A percentile compares a stretch with the other conserved stretches of the same genome.
These are phyloP conservation scores for Loripinus fragilis DNA, from an alignment of 2,888 invertebrate genomes.

Conservation along the genomic window DNA sequence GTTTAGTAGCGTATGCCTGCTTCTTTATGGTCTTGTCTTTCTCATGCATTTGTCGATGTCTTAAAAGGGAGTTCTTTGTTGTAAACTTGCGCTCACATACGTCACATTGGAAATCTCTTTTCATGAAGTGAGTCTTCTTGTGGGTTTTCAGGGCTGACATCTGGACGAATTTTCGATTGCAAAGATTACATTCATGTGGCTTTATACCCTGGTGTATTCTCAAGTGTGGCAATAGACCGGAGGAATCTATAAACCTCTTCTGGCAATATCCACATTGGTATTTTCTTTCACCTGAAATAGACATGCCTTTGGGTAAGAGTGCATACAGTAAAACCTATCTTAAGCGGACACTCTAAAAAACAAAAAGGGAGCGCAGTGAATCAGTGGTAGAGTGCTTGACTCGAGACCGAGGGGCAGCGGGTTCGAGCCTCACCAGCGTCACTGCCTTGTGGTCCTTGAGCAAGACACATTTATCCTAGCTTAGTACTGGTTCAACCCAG, in stretches of 20 bases:
- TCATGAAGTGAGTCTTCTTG: slow-evolving; percentile 8
- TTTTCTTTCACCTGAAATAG: background rate
- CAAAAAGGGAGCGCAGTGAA: too few species aligned
- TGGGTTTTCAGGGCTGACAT: background rate
- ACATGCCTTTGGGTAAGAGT: too few species aligned
- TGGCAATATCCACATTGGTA: background rate
- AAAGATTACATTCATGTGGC: background rate
- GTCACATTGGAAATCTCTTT: slow-evolving; percentile 3
- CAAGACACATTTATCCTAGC: too few species aligned
- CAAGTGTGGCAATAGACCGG: background rate
- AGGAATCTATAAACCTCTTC: background rate
- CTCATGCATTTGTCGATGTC: background rate
- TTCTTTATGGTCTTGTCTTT: background rate
- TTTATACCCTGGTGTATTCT: background rate
- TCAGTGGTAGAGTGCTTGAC: too few species aligned
- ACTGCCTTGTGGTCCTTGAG: too few species aligned
- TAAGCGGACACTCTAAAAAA: too few species aligned
- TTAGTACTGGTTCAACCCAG: too few species aligned
- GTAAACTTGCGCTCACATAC: background rate
- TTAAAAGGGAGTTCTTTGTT: background rate
- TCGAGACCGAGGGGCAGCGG: too few species aligned
- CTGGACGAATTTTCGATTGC: background rate
- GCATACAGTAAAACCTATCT: too few species aligned
- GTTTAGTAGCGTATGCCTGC: background rate
- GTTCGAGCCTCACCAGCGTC: too few species aligned